These are phyloP conservation scores for Athetis lepigone DNA, from an alignment of 2,888 invertebrate genomes.

Conservation along the genomic window DNA sequence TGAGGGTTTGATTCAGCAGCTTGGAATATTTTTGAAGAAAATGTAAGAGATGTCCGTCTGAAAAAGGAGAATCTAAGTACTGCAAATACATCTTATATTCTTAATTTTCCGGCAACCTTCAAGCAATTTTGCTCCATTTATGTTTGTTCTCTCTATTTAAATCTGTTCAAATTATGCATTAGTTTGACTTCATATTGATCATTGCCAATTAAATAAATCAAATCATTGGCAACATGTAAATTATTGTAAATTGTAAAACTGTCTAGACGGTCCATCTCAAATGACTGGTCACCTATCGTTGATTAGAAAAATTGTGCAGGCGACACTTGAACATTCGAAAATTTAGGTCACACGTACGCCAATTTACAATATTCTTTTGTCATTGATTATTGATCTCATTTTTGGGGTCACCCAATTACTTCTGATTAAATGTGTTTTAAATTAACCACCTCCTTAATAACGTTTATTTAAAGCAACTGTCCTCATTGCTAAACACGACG, in stretches of 20 bases:
- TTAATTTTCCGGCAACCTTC: background rate
- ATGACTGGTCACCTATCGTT: slow-evolving; percentile 76
- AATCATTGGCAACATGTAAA: slow-evolving; percentile 67
- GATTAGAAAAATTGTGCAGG: slow-evolving; percentile 71
- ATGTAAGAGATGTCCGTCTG: no score
- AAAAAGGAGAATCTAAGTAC: no score
- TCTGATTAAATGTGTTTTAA: slow-evolving; percentile 31
- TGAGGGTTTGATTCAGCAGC: no score
- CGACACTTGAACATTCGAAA: slow-evolving; percentile 68
- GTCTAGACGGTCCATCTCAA: slow-evolving; percentile 85
- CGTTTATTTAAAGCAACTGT: slow-evolving; percentile 16
- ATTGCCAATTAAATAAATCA: slow-evolving; percentile 53
- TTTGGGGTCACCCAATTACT: slow-evolving; percentile 49
- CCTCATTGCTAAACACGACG: slow-evolving; percentile 13
- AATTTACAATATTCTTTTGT: slow-evolving; percentile 58
- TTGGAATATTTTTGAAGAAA: no score
- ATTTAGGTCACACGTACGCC: slow-evolving; percentile 74
- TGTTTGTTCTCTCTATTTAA: background rate
- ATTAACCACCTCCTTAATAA: slow-evolving; percentile 21
- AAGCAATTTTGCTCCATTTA: background rate
- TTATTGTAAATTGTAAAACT: slow-evolving; percentile 74
- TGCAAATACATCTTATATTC: background rate
- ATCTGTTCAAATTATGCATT: background rate
- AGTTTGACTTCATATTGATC: slow-evolving; percentile 10
- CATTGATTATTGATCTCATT: slow-evolving; percentile 67